Conservation (phyloP, 2,113 vertebrate genomes). For the Cygnus atratus region DNA sequence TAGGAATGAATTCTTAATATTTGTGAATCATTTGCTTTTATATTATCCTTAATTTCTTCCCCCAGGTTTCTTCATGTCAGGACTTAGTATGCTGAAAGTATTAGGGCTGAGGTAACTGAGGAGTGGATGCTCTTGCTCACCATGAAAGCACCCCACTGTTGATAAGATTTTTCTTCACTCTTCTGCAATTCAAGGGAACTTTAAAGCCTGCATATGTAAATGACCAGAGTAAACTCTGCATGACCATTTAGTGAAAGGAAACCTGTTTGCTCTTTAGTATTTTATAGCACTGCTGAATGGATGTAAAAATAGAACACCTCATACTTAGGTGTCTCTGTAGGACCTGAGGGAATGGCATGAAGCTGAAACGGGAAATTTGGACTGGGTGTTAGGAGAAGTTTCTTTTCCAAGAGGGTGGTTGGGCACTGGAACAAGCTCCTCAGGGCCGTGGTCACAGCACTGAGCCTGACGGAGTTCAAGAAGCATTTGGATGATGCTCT, state of each 20-base stretch:
- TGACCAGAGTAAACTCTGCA: background rate
- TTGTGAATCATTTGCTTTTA: background rate
- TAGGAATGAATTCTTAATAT: background rate
- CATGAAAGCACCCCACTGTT: background rate
- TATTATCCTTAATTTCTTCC: background rate
- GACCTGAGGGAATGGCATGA: background rate
- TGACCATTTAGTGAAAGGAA: background rate
- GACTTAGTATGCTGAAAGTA: background rate
- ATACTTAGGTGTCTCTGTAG: background rate
- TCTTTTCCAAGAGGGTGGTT: background rate
- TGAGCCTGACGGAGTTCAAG: background rate
- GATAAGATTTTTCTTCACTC: background rate
- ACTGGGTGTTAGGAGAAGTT: background rate
- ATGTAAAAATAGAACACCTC: background rate
- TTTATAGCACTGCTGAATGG: background rate
- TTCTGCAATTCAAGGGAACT: background rate
- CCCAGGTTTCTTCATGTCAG: background rate
- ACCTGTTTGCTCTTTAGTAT: background rate
- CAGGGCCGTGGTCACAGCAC: background rate
- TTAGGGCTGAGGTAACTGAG: background rate
- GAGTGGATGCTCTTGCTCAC: background rate
- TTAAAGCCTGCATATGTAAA: background rate
- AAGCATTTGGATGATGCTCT: background rate
- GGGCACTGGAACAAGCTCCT: background rate
- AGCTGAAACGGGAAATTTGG: background rate